Conservation (phyloP, 2,797 vertebrate species). For the Hypotaenidia okinawae region DNA sequence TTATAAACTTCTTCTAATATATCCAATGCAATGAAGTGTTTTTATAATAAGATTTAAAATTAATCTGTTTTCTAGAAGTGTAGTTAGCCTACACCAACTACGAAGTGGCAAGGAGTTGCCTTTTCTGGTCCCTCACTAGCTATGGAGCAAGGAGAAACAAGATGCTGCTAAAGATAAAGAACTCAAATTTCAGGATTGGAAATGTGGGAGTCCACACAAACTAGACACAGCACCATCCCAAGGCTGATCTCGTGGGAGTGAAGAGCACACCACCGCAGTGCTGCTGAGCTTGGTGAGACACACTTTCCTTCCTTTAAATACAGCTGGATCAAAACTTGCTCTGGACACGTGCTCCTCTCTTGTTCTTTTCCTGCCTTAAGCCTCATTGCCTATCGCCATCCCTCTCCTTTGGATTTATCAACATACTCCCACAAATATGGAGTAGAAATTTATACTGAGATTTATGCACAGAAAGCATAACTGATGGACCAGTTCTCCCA, state of each 20-base stretch:
- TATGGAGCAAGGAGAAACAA: background rate
- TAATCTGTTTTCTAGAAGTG: background rate
- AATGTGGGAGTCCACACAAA: background rate
- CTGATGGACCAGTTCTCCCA: background rate
- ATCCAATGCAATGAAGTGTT: background rate
- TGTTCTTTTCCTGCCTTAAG: background rate
- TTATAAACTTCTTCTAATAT: background rate
- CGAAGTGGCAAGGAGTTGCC: background rate
- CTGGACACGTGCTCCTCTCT: background rate
- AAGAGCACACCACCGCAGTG: accelerated
- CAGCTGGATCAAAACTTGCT: background rate
- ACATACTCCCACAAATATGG: background rate
- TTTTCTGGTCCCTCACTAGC: background rate
- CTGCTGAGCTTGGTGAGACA: background rate
- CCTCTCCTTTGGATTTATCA: background rate
- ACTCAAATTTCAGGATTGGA: background rate
- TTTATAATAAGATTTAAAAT: background rate
- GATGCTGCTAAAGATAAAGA: background rate
- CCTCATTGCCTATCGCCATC: background rate
- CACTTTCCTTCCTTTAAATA: background rate
- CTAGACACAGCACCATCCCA: background rate
- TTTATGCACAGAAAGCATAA: background rate
- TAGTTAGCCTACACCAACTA: background rate
- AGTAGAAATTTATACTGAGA: background rate
- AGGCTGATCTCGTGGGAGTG: background rate